These are phyloP conservation scores for Eristalis pertinax DNA, from an alignment of 2,888 invertebrate species.

Conservation along the genomic window DNA sequence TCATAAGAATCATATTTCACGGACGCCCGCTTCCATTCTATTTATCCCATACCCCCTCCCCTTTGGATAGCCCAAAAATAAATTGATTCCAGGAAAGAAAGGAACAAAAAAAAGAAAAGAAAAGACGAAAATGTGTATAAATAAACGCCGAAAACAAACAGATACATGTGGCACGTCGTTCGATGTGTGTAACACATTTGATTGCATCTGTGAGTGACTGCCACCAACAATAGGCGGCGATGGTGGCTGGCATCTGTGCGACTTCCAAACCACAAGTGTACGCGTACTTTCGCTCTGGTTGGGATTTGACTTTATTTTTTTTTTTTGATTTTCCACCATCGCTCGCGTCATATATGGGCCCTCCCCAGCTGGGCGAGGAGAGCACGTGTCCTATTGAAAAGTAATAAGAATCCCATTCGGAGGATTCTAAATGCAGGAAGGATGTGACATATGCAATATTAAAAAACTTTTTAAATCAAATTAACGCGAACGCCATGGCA, in stretches of 20 bases:
- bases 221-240: background rate
- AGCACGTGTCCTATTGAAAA: background rate
- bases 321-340: background rate
- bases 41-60: background rate
- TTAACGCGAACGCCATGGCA: constrained; percentile 4
- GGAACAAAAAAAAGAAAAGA: background rate
- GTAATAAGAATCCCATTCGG: constrained; percentile 1
- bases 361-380: background rate
- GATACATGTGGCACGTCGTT: background rate
- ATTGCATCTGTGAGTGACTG: constrained; percentile 1
- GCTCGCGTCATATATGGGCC: background rate
- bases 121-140: too few relatives aligned
- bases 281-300: too few relatives aligned
- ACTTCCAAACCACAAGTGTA: background rate
- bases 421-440: constrained; percentile 3
- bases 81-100: background rate
- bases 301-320: too few relatives aligned
- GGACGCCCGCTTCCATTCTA: background rate
- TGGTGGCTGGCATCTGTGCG: background rate
- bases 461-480: constrained; percentile 34
- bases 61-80: background rate
- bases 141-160: background rate
- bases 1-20: background rate
- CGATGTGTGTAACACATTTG: background rate
- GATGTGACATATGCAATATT: constrained; percentile 16